Base-by-base conservation (phyloP, 2,113 vertebrate species). In the Rhipidura dahli region DNA sequence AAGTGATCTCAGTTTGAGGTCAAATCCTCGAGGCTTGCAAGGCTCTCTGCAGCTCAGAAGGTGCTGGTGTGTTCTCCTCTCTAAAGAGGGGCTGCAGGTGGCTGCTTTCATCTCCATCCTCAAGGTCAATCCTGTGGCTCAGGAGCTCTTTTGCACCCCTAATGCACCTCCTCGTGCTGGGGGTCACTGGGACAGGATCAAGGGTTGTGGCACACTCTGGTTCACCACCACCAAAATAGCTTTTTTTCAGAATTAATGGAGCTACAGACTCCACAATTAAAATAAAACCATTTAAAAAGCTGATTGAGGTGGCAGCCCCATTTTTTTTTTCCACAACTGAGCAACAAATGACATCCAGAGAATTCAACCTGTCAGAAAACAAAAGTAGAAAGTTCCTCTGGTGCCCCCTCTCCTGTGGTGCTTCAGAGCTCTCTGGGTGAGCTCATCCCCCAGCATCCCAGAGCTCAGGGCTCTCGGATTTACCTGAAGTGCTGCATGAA, bases 151-250 rank as follows among this genome's bases (percentile, higher is more conserved):
- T 28, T 53, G 28, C 13, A 50, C 12, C 66, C 8, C 26, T 10
- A 49, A 2, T 7, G 13, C n/a, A 66, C 23, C 31, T 51, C 53
- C 40, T 56, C 28, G 0, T 1, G n/a, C 9, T 3, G 14, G 35
- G 22, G 23, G 13, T 56, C 56, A 0, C 39, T 18, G 9, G 2
- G 13, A 15, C 28, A 50, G 18, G 15, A 42, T 3, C 28, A 45
- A 78, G 20, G 31, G 42, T 30, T 65, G 54, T 15, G 7, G 21
- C 26, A 37, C 15, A n/a, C 4, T 3, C 9, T 33, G 54, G 5
- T 19, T 71, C 42, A 35, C 16, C n/a, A 45, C 26, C 42, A 50
- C 5, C 21, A 37, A 44, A 73, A 60, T 0, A 33, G 6, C 6
- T 56, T 64, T 33, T 39, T 42, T 44, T 68, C 7, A 21, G 30